phyloP scores from a whole-genome alignment of 2,888 invertebrate genomes.

The Sphaerophoria rueppellii region DNA sequence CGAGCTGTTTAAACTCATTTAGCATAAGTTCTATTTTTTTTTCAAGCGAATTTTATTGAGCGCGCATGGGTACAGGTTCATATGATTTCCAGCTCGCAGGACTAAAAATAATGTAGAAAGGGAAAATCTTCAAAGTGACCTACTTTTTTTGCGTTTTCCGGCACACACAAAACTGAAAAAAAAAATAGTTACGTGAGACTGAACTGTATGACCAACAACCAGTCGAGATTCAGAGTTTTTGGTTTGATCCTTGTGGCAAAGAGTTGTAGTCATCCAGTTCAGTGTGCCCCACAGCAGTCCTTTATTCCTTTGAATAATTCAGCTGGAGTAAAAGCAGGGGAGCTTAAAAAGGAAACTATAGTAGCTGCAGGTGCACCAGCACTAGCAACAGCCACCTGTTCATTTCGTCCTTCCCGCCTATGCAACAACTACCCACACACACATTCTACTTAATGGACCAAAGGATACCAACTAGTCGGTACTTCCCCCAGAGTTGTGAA shows the following conservation, averaged over 20 bases:
- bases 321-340: too few species aligned
- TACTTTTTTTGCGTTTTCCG: slow-evolving; percentile 37
- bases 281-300: background rate
- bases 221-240: slow-evolving; percentile 20
- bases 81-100: slow-evolving; percentile 69
- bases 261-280: background rate
- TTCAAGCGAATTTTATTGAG: slow-evolving; percentile 3
- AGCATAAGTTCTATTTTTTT: slow-evolving; percentile 11
- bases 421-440: background rate
- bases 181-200: slow-evolving; percentile 39
- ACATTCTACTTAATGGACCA: slow-evolving; percentile 55
- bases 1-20: slow-evolving; percentile 8
- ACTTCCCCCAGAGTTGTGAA: slow-evolving; percentile 43
- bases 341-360: slow-evolving; percentile 22
- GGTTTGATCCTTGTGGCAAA: slow-evolving; percentile 14
- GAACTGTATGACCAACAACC: slow-evolving; percentile 59
- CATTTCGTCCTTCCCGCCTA: slow-evolving; percentile 20
- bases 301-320: slow-evolving; percentile 15
- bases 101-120: slow-evolving; percentile 67
- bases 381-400: slow-evolving; percentile 48
- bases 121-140: slow-evolving; percentile 73
- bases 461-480: slow-evolving; percentile 45
- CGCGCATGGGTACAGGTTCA: slow-evolving; percentile 45
- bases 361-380: background rate
- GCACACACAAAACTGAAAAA: slow-evolving; percentile 17